Conservation (phyloP, 2,797 vertebrate species). For the Thamnophis elegans region DNA sequence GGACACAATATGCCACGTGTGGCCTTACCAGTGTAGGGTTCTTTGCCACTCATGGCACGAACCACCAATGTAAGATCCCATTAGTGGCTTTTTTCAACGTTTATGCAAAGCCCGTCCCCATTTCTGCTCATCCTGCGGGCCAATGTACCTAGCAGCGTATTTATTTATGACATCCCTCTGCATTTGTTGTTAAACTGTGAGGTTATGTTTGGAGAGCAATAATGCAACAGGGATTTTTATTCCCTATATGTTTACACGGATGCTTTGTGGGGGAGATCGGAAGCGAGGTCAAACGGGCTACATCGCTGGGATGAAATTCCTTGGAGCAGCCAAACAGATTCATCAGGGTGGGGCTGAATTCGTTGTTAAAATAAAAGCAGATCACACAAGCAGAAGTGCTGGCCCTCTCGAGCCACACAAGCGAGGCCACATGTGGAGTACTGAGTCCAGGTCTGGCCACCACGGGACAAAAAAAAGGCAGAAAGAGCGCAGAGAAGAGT, state of each 20-base stretch:
- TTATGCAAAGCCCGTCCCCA: constrained; percentile 60
- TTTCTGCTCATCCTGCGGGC: constrained; percentile 66
- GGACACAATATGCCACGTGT: too few relatives aligned
- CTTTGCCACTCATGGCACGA: constrained; percentile 47
- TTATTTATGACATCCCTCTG: constrained; percentile 65
- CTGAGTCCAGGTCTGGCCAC: not conserved
- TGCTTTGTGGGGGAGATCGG: constrained; percentile 23
- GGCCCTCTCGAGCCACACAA: not conserved
- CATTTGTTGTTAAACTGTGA: constrained; percentile 69
- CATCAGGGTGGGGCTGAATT: not conserved
- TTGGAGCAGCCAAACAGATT: not conserved
- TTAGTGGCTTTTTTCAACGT: constrained; percentile 65
- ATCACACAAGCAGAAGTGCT: not conserved
- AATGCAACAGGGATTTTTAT: constrained; percentile 58
- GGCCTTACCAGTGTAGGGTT: not conserved
- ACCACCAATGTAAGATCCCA: constrained; percentile 65
- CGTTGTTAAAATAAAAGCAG: not conserved
- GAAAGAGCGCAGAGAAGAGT: not conserved
- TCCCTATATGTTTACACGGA: constrained; percentile 57
- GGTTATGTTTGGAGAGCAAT: constrained; percentile 65
- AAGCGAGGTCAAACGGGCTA: not conserved
- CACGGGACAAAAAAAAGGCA: not conserved
- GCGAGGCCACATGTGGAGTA: not conserved
- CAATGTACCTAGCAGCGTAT: constrained; percentile 65
- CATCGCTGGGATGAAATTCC: not conserved